Percentiles rank a stretch among this genome's conserved stretches.
Conservation (phyloP, 2,888 invertebrate genomes). For the Mamestra brassicae region DNA sequence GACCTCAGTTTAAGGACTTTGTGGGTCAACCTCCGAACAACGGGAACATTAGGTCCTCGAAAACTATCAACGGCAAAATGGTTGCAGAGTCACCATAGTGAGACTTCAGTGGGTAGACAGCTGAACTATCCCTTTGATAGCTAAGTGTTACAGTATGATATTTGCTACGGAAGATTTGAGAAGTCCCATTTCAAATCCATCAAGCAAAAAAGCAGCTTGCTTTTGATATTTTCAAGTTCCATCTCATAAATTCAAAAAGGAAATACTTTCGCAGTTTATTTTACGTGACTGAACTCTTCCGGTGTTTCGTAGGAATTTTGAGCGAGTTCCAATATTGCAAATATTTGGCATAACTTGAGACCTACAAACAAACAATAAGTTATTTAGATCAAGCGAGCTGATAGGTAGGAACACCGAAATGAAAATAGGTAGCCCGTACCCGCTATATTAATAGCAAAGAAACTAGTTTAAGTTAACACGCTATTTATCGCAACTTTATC, state of each 20-base stretch:
- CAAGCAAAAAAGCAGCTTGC: neutral
- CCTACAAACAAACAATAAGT: constrained; percentile 6
- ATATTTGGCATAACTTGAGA: constrained; percentile 22
- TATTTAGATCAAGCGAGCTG: constrained; percentile 39
- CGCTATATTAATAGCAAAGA: constrained; percentile 40
- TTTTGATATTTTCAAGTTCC: neutral
- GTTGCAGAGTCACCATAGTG: neutral
- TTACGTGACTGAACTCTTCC: constrained; percentile 26
- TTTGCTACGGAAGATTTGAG: too few species aligned
- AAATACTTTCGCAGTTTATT: constrained; percentile 25
- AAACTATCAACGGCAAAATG: neutral
- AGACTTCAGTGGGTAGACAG: neutral
- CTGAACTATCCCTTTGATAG: neutral
- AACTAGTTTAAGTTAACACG: constrained; percentile 70
- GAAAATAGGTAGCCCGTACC: constrained; percentile 21
- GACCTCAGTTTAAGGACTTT: neutral
- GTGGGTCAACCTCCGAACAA: neutral
- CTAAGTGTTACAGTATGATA: too few species aligned
- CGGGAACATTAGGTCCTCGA: neutral
- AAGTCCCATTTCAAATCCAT: neutral
- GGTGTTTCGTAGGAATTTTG: constrained; percentile 35
- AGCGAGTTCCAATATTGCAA: constrained; percentile 32
- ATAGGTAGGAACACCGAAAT: constrained; percentile 36
- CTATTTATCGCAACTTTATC: constrained; percentile 79
- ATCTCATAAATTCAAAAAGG: neutral